Evolutionary conservation across 2,797 vertebrate genomes (phyloP).

Genomic region (Leptodactylus fallax): DNA sequence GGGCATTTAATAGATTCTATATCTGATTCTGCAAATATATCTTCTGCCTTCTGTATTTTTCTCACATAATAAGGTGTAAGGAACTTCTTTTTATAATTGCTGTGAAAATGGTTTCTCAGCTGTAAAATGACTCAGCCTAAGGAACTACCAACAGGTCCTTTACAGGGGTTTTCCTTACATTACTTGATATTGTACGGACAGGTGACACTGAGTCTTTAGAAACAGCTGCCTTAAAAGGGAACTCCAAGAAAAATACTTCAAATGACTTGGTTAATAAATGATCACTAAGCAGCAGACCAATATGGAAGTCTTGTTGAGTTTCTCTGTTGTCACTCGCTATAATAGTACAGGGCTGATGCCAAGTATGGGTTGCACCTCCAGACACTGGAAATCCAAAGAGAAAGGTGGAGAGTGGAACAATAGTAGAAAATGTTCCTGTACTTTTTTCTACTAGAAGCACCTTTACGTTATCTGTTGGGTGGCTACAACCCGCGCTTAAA

Average conservation of each 20-base stretch:
- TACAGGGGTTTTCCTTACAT: not conserved
- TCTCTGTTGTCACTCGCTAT: not conserved
- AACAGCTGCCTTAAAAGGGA: not conserved
- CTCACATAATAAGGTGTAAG: not conserved
- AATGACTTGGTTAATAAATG: not conserved
- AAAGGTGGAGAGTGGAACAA: too few relatives aligned
- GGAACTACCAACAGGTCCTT: not conserved
- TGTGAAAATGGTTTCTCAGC: not conserved
- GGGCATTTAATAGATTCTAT: not conserved
- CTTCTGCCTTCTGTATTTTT: not conserved
- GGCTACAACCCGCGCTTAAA: too few relatives aligned
- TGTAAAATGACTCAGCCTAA: not conserved
- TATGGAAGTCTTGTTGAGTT: not conserved
- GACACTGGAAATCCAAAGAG: not conserved
- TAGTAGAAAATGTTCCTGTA: too few relatives aligned
- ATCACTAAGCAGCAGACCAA: not conserved
- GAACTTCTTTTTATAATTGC: not conserved
- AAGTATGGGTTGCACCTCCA: not conserved
- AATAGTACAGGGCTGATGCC: not conserved
- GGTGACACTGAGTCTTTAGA: not conserved
- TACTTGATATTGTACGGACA: not conserved
- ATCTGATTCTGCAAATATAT: not conserved
- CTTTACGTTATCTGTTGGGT: too few relatives aligned
- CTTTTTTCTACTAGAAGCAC: too few relatives aligned
- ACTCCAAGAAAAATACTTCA: not conserved